Conservation (phyloP, 2,797 vertebrate species). For the Pteronotus mesoamericanus region DNA sequence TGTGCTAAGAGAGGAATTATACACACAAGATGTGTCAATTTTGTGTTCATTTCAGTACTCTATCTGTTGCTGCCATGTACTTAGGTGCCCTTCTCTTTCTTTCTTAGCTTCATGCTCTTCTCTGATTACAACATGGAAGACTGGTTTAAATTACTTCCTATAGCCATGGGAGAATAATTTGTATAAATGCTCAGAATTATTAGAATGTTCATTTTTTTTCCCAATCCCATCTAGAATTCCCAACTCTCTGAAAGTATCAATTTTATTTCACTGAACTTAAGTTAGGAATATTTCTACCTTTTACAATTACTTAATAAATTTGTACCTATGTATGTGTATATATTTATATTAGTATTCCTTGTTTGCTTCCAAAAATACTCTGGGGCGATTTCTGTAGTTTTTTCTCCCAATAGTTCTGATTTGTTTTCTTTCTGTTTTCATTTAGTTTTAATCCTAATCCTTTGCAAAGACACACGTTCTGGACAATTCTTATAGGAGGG, state of each 20-base stretch:
- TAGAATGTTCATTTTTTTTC: neutral
- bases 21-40: neutral
- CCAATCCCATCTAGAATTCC: neutral
- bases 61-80: neutral
- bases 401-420: neutral
- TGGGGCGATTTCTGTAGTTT: neutral
- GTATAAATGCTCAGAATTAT: neutral
- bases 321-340: neutral
- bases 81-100: neutral
- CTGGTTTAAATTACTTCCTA: neutral
- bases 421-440: conserved; percentile 61
- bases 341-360: neutral
- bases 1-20: neutral
- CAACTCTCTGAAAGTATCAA: neutral
- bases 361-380: neutral
- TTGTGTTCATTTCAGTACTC: neutral
- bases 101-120: neutral
- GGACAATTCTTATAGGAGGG: conserved; percentile 92
- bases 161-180: neutral
- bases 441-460: conserved; percentile 92
- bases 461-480: conserved; percentile 94
- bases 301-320: neutral
- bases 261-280: conserved; percentile 31
- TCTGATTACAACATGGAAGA: neutral
- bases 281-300: conserved; percentile 1